A percentile compares a stretch with the other conserved stretches of the same genome.
phyloP scores from a whole-genome alignment of 2,113 vertebrate species.

The Semnopithecus entellus region DNA sequence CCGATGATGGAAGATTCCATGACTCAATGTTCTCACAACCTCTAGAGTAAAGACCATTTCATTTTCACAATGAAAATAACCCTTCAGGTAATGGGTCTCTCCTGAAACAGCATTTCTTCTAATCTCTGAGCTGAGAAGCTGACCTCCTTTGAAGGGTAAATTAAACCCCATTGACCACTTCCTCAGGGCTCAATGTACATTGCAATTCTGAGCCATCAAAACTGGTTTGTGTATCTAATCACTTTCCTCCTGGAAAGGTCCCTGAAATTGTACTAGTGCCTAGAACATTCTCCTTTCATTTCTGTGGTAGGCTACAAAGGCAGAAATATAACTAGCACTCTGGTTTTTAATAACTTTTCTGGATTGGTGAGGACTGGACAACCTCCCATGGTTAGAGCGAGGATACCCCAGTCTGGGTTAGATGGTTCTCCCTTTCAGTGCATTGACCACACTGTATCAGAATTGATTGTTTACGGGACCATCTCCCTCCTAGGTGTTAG shows the following conservation, averaged over 20 bases:
- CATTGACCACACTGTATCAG: no score
- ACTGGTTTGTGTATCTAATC: neutral
- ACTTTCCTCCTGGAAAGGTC: neutral
- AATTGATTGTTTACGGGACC: neutral
- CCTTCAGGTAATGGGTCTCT: neutral
- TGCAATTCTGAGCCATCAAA: neutral
- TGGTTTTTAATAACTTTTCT: neutral
- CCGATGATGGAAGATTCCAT: neutral
- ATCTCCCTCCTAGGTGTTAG: neutral
- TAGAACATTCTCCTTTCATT: neutral
- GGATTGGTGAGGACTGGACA: neutral
- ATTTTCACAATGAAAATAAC: neutral
- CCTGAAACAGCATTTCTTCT: neutral
- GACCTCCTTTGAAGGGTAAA: neutral
- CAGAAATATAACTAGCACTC: neutral
- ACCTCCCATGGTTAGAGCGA: no score
- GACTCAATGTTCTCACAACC: neutral
- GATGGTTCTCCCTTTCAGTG: neutral
- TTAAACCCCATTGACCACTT: neutral
- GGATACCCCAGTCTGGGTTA: neutral
- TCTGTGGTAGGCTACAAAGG: neutral
- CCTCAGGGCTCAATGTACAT: neutral
- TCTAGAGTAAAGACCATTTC: neutral
- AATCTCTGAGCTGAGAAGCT: neutral
- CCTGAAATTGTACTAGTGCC: neutral